Percentiles rank a stretch among this genome's conserved stretches.
These are phyloP conservation scores for Donacobius atricapilla DNA, from an alignment of 2,113 vertebrate genomes.

Conservation along the genomic window DNA sequence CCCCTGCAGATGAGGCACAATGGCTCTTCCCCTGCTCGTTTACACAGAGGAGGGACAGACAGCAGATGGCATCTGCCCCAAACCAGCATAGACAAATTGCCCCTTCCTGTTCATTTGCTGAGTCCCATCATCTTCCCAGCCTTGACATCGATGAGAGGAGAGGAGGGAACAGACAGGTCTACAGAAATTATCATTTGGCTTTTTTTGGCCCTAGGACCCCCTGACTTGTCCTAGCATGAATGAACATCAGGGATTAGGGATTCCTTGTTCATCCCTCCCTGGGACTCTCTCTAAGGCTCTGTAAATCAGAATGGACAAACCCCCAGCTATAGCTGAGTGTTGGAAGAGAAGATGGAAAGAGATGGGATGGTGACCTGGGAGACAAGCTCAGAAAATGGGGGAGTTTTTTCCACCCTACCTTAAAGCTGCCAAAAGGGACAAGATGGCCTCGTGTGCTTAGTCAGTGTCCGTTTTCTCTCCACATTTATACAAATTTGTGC, in stretches of 20 bases:
- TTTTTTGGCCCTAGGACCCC: not conserved
- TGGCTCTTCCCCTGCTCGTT: not conserved
- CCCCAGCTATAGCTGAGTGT: not conserved
- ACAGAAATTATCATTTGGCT: not conserved
- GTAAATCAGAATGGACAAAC: not conserved
- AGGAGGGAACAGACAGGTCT: not conserved
- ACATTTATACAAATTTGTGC: constrained; percentile 16
- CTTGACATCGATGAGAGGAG: not conserved
- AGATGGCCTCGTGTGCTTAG: not conserved
- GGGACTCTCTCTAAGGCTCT: not conserved
- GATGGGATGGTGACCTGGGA: not conserved
- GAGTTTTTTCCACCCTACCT: not conserved
- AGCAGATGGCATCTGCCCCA: not conserved
- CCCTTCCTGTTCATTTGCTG: not conserved
- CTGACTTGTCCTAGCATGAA: not conserved
- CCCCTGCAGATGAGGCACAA: not conserved
- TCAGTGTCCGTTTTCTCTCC: not conserved
- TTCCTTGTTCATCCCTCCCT: not conserved
- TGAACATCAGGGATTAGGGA: not conserved
- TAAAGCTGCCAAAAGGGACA: not conserved
- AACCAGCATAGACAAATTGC: not conserved
- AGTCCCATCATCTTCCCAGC: not conserved
- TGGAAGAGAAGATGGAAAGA: not conserved
- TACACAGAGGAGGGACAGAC: not conserved
- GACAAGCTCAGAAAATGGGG: not conserved